A percentile compares a stretch with the other conserved stretches of the same genome.
Evolutionary conservation across 2,797 vertebrate species (phyloP).

Genomic region (Oreortyx pictus): DNA sequence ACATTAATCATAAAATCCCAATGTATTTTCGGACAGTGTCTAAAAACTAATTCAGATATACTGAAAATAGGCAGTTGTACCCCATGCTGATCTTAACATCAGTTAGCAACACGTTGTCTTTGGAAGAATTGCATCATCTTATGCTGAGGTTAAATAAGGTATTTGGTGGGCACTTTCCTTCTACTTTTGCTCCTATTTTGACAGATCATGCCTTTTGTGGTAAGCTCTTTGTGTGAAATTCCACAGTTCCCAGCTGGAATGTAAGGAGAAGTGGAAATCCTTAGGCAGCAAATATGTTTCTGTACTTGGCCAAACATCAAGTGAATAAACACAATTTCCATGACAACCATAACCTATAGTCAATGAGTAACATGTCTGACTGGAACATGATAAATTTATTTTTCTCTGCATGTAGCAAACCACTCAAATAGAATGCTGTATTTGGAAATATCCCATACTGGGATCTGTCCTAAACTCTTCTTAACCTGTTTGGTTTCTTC

Average conservation of each 20-base stretch:
- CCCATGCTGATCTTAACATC: not conserved
- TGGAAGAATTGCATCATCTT: not conserved
- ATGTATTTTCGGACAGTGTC: not conserved
- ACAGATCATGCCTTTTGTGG: not conserved
- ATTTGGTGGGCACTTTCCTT: not conserved
- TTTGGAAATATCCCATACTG: not conserved
- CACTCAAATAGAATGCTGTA: not conserved
- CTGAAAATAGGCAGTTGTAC: not conserved
- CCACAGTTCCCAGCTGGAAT: not conserved
- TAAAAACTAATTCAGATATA: not conserved
- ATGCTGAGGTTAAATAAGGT: not conserved
- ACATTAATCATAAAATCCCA: not conserved
- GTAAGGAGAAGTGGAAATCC: slow-evolving; percentile 15
- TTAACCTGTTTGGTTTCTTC: not conserved
- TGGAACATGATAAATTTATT: not conserved
- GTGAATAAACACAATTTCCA: slow-evolving; percentile 30
- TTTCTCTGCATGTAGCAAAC: not conserved
- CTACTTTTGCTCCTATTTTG: slow-evolving; percentile 25
- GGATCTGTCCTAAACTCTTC: not conserved
- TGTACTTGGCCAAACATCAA: not conserved
- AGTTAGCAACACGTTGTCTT: not conserved
- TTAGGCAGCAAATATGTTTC: slow-evolving; percentile 19
- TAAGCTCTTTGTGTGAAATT: slow-evolving; percentile 31
- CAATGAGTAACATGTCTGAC: not conserved
- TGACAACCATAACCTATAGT: not conserved